Percentiles rank a stretch among this genome's conserved stretches.
Conservation (phyloP, 2,888 invertebrate genomes). For the Exocentrus adspersus region DNA sequence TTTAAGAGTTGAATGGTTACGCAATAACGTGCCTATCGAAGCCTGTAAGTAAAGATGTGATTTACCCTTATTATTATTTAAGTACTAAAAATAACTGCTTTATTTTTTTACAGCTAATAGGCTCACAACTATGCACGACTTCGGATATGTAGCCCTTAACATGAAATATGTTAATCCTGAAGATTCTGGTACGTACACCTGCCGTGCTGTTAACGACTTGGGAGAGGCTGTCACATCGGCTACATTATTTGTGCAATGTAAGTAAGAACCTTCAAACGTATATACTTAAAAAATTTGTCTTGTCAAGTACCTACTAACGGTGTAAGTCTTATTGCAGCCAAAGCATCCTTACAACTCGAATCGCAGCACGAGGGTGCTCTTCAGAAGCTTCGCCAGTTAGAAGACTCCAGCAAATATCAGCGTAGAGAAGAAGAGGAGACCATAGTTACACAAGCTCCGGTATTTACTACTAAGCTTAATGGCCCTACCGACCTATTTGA, state of each 20-base stretch:
- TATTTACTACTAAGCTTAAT: conserved; percentile 85
- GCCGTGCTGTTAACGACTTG: conserved; percentile 89
- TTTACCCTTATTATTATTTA: conserved; percentile 1
- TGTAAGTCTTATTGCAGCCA: conserved; percentile 68
- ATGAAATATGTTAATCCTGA: conserved; percentile 95
- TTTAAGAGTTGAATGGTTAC: conserved; percentile 92
- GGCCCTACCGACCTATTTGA: conserved; percentile 87
- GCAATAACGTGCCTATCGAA: conserved; percentile 90
- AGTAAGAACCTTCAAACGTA: conserved; percentile 64
- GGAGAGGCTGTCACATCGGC: conserved; percentile 97
- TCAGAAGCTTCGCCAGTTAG: conserved; percentile 86
- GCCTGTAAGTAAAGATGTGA: conserved; percentile 77
- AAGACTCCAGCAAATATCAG: conserved; percentile 82
- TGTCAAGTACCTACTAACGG: too few relatives aligned
- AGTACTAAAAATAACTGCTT: conserved; percentile 14
- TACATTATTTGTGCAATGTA: conserved; percentile 87
- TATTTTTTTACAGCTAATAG: conserved; percentile 75
- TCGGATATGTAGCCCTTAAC: conserved; percentile 95
- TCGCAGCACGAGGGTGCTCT: conserved; percentile 90
- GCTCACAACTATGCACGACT: conserved; percentile 95
- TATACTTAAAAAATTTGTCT: too few relatives aligned
- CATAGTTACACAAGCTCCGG: conserved; percentile 82
- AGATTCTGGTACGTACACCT: conserved; percentile 96
- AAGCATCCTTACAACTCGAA: conserved; percentile 87
- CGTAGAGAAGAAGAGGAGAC: conserved; percentile 85